Conservation (phyloP, 2,888 invertebrate genomes). For the Phortica okadai region DNA sequence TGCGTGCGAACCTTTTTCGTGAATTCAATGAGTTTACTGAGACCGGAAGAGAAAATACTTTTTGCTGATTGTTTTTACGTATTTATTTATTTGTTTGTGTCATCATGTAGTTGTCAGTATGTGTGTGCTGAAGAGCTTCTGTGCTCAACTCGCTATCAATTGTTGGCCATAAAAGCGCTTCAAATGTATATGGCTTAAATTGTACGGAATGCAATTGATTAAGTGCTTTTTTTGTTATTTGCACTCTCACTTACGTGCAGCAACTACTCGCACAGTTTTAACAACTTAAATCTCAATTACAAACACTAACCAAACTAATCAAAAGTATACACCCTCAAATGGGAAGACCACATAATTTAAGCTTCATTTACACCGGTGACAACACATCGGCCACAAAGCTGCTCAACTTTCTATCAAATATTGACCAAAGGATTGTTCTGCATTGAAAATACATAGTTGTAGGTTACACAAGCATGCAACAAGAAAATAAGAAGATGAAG, state of each 20-base stretch:
- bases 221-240: neutral
- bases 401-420: slow-evolving; percentile 2
- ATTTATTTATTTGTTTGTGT: slow-evolving; percentile 9
- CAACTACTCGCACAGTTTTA: neutral
- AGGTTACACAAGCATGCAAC: neutral
- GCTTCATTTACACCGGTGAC: neutral
- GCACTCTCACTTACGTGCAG: neutral
- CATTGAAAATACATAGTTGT: neutral
- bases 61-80: slow-evolving; percentile 1
- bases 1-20: too few species aligned
- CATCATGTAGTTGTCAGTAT: neutral
- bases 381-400: neutral
- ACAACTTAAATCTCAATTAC: neutral
- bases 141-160: neutral
- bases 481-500: neutral
- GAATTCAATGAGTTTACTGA: too few species aligned
- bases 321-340: neutral
- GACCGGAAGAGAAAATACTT: neutral
- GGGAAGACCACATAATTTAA: neutral
- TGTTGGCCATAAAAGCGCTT: slow-evolving; percentile 9
- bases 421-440: slow-evolving; percentile 2
- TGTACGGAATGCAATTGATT: slow-evolving; percentile 2
- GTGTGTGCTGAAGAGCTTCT: too few species aligned
- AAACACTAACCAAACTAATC: slow-evolving; percentile 1
- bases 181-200: slow-evolving; percentile 8